Evolutionary conservation across 2,888 invertebrate genomes (phyloP).

Genomic region (Drosophila birchii): DNA sequence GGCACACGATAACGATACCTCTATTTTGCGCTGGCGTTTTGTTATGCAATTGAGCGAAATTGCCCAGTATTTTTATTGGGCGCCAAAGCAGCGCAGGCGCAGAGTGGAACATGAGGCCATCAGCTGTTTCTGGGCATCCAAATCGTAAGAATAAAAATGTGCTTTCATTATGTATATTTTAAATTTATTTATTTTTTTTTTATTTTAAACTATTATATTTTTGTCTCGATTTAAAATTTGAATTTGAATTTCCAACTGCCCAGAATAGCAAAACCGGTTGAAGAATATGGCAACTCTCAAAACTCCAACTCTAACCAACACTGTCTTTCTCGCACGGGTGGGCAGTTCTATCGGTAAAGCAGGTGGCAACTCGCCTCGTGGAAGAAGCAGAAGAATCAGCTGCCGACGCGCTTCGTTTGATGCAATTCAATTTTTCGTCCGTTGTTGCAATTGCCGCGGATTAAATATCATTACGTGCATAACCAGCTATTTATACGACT

Average conservation of each 20-base stretch:
- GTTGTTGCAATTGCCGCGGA: conserved; percentile 26
- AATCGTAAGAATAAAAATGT: neutral
- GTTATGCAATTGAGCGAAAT: conserved; percentile 71
- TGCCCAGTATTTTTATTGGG: conserved; percentile 64
- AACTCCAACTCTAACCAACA: conserved; percentile 20
- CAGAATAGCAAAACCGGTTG: neutral
- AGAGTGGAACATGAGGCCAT: neutral
- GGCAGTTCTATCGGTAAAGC: neutral
- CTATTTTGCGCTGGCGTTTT: conserved; percentile 58
- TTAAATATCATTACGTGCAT: conserved; percentile 24
- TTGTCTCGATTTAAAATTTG: neutral
- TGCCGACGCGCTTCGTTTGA: conserved; percentile 67
- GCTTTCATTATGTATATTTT: neutral
- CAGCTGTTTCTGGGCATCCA: conserved; percentile 56
- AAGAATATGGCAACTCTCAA: neutral
- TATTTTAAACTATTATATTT: too few species aligned
- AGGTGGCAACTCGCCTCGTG: conserved; percentile 44
- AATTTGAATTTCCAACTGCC: neutral
- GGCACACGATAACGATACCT: conserved; percentile 72
- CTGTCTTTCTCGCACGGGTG: neutral
- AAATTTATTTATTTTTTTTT: neutral
- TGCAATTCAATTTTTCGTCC: conserved; percentile 59
- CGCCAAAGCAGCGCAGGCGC: conserved; percentile 68
- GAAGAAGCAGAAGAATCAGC: conserved; percentile 49
- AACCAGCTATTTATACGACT: neutral